phyloP scores from a whole-genome alignment of 2,113 vertebrate genomes.

The Anthoscopus minutus region DNA sequence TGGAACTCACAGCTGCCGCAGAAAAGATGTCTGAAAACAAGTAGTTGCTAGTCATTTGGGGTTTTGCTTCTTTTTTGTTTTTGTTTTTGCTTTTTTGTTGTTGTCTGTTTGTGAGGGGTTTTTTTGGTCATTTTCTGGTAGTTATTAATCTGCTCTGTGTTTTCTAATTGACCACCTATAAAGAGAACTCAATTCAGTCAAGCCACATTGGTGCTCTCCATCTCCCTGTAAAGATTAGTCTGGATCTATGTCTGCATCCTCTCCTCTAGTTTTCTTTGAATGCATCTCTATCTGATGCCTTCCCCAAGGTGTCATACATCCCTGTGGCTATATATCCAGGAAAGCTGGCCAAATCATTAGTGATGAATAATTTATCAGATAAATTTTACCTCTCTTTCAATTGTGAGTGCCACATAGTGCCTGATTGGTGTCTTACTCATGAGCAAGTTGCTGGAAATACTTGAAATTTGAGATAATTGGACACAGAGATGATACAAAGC shows the following conservation, averaged over 20 bases:
- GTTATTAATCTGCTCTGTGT: neutral
- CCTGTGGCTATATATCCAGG: conserved; percentile 55
- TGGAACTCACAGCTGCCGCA: neutral
- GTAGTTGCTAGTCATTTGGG: neutral
- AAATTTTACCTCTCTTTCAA: conserved; percentile 58
- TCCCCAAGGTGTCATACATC: conserved; percentile 55
- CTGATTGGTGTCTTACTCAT: neutral
- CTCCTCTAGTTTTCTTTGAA: conserved; percentile 20
- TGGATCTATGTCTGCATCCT: neutral
- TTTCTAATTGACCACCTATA: neutral
- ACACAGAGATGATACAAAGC: neutral
- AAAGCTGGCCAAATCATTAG: conserved; percentile 57
- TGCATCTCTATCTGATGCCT: conserved; percentile 36
- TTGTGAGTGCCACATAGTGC: neutral
- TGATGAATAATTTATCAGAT: conserved; percentile 55
- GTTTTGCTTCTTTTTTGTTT: neutral
- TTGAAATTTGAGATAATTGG: conserved; percentile 17
- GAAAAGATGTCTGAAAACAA: neutral
- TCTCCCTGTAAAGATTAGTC: neutral
- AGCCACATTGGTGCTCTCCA: neutral
- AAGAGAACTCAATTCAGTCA: conserved; percentile 11
- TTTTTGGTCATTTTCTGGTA: neutral
- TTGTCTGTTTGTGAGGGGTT: too few species aligned
- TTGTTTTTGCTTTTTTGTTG: too few species aligned
- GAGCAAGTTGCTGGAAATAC: conserved; percentile 9